phyloP scores from a whole-genome alignment of 2,888 invertebrate genomes.

The Orchesellides sinensis region DNA sequence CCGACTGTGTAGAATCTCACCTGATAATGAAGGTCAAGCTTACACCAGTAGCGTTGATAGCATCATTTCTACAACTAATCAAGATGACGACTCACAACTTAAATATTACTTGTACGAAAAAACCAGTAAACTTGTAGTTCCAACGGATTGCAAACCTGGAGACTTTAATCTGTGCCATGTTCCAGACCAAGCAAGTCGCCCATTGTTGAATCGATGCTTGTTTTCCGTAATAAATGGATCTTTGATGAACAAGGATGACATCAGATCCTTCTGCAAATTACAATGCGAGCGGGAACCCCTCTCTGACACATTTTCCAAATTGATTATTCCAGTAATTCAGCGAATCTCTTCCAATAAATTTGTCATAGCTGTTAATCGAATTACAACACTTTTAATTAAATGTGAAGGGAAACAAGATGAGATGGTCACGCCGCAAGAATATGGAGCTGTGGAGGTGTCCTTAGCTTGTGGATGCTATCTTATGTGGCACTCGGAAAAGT shows the following conservation, averaged over 20 bases:
- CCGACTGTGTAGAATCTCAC: conserved; percentile 39
- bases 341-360: conserved; percentile 60
- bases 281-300: conserved; percentile 52
- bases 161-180: conserved; percentile 46
- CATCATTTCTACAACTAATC: conserved; percentile 3
- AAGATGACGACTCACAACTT: conserved; percentile 16
- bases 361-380: conserved; percentile 61
- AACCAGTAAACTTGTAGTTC: conserved; percentile 12
- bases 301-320: conserved; percentile 18
- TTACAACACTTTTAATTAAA: conserved; percentile 68
- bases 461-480: conserved; percentile 68
- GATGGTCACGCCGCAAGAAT: conserved; percentile 67
- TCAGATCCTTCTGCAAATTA: conserved; percentile 48
- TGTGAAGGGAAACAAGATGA: conserved; percentile 68
- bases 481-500: conserved; percentile 65
- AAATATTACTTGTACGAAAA: conserved; percentile 56
- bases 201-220: conserved; percentile 58
- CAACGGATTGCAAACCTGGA: conserved; percentile 41
- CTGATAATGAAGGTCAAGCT: background rate
- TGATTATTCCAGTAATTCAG: conserved; percentile 60
- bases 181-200: conserved; percentile 56
- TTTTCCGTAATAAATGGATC: conserved; percentile 50
- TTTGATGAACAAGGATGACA: conserved; percentile 11
- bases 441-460: conserved; percentile 67
- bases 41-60: background rate